Conservation (phyloP, 2,888 invertebrate genomes). For the Quadroppia sp. region DNA sequence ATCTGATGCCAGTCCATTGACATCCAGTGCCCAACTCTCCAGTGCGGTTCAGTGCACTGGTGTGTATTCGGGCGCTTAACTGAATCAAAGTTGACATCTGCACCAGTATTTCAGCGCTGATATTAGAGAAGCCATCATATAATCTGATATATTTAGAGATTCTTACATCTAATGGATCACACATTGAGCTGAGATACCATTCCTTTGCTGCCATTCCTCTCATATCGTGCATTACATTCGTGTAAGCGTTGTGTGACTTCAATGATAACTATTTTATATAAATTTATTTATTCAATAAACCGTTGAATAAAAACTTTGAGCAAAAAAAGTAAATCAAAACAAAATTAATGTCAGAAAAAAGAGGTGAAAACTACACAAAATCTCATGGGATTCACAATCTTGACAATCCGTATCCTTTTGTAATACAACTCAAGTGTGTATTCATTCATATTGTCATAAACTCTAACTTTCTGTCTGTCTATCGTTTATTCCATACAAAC, state of each 20-base stretch:
- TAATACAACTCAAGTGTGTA: too few species aligned
- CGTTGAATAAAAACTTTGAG: too few species aligned
- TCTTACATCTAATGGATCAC: background rate
- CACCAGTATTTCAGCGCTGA: background rate
- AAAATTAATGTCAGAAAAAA: too few species aligned
- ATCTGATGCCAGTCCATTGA: conserved; percentile 7
- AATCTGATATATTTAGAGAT: background rate
- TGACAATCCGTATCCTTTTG: too few species aligned
- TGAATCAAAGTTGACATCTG: conserved; percentile 29
- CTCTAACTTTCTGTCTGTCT: too few species aligned
- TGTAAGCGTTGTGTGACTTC: background rate
- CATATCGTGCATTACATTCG: background rate
- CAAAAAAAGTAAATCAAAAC: too few species aligned
- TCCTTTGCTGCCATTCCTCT: background rate
- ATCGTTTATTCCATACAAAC: too few species aligned
- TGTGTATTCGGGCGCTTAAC: conserved; percentile 4
- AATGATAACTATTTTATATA: conserved; percentile 16
- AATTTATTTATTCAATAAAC: background rate
- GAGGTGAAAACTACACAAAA: too few species aligned
- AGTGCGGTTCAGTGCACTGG: background rate
- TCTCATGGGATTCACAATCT: too few species aligned
- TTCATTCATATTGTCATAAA: too few species aligned
- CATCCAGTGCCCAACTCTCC: background rate
- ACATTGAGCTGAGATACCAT: background rate
- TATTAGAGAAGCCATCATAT: background rate